Evolutionary conservation across 2,797 vertebrate genomes (phyloP).

Genomic region (Gymnoscopelus braueri): DNA sequence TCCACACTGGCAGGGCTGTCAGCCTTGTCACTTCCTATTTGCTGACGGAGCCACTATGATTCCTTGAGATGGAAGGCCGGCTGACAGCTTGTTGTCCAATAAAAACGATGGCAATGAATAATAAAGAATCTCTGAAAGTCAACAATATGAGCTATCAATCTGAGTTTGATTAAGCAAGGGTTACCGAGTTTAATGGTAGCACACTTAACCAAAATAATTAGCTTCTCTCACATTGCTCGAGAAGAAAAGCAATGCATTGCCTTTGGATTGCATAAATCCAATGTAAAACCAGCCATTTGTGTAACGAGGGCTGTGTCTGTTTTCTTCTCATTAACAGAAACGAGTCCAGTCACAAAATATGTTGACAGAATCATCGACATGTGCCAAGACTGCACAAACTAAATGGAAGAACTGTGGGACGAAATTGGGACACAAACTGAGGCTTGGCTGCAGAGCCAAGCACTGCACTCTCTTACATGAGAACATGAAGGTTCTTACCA

Average conservation of each 20-base stretch:
- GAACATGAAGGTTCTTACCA: constrained; percentile 39
- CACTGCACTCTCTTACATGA: constrained; percentile 26
- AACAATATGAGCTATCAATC: constrained; percentile 38
- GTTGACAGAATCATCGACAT: constrained; percentile 52
- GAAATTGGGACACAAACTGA: constrained; percentile 31
- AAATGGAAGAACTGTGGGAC: constrained; percentile 32
- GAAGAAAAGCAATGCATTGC: constrained; percentile 8
- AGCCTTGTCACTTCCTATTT: constrained; percentile 80
- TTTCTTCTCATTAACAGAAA: constrained; percentile 60
- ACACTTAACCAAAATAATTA: constrained; percentile 30
- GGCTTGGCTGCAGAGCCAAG: constrained; percentile 7
- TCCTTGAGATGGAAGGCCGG: constrained; percentile 59
- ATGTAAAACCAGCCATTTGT: constrained; percentile 60
- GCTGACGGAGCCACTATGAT: constrained; percentile 60
- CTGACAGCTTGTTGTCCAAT: constrained; percentile 79
- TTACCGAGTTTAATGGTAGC: constrained; percentile 11
- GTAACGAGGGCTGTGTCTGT: constrained; percentile 65
- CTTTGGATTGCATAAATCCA: constrained; percentile 49
- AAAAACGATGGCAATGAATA: constrained; percentile 72
- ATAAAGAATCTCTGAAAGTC: constrained; percentile 56
- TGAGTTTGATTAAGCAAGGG: constrained; percentile 34
- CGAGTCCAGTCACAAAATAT: constrained; percentile 36
- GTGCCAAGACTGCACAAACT: constrained; percentile 31
- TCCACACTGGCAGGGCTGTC: constrained; percentile 71
- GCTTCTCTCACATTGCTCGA: neutral